phyloP scores from a whole-genome alignment of 92 coral and sea anemone species.

The Epizoanthus illoricatus region DNA sequence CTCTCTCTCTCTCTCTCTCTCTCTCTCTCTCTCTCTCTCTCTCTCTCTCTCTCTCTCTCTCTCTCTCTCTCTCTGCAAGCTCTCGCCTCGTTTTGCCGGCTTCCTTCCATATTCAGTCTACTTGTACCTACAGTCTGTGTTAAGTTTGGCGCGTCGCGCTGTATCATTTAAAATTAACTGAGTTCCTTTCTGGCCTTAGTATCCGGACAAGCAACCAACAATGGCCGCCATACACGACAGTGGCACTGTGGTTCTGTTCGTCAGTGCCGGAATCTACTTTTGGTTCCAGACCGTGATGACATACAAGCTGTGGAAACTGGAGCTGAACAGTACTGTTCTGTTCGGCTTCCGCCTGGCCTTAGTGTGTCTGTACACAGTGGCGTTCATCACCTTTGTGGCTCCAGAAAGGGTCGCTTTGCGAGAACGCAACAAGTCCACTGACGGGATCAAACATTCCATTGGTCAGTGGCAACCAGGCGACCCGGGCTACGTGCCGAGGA shows the following conservation, averaged over 20 bases:
- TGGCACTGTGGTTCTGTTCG: conserved; percentile 18
- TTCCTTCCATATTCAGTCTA: too few species aligned
- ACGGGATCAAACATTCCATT: conserved; percentile 25
- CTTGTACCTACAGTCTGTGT: too few species aligned
- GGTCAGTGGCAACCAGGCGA: conserved; percentile 41
- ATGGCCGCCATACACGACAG: conserved; percentile 31
- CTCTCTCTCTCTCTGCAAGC: too few species aligned
- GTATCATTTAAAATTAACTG: too few species aligned
- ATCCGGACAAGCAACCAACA: conserved; percentile 27
- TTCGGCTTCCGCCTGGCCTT: conserved; percentile 20
- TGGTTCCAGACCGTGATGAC: conserved; percentile 36
- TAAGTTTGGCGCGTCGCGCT: too few species aligned
- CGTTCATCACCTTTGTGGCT: conserved; percentile 23
- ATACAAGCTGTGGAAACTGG: conserved; percentile 28
- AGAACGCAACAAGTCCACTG: conserved; percentile 19
- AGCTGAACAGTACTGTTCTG: conserved; percentile 17
- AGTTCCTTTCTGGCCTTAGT: not conserved
- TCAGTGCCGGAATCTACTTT: conserved; percentile 35
- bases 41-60: too few species aligned
- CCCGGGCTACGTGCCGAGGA: conserved; percentile 13
- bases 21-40: too few species aligned
- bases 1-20: too few species aligned
- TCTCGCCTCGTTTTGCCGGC: too few species aligned
- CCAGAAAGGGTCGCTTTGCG: conserved; percentile 27
- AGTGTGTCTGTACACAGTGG: conserved; percentile 33